A percentile compares a stretch with the other conserved stretches of the same genome.
These are phyloP conservation scores for Rhopalosiphum maidis DNA, from an alignment of 1,140 invertebrate genomes.

Conservation along the genomic window DNA sequence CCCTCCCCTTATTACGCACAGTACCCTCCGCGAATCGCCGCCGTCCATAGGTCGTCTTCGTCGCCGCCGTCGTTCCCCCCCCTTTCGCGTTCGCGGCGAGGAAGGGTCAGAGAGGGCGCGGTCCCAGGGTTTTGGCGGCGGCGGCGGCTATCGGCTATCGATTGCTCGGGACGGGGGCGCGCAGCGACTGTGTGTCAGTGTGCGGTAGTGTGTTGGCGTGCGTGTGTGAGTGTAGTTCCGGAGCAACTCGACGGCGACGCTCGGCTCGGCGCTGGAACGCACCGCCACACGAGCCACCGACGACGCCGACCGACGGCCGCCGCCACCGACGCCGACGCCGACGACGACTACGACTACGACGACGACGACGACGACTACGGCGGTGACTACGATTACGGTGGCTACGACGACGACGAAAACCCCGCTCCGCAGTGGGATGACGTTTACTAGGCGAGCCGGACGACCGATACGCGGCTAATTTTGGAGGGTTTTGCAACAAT, in stretches of 20 bases:
- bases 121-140: slow-evolving; percentile 51
- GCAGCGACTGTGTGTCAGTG: slow-evolving; percentile 5
- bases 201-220: not conserved
- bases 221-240: slow-evolving; percentile 44
- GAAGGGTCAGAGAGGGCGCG: slow-evolving; percentile 50
- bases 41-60: not conserved
- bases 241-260: slow-evolving; percentile 56
- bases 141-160: slow-evolving; percentile 54
- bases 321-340: slow-evolving; percentile 3
- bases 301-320: slow-evolving; percentile 54
- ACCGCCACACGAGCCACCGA: slow-evolving; percentile 27
- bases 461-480: slow-evolving; percentile 40
- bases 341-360: slow-evolving; percentile 19
- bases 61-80: not conserved
- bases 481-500: slow-evolving; percentile 32
- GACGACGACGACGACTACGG: not conserved
- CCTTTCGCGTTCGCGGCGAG: not conserved
- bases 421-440: slow-evolving; percentile 45
- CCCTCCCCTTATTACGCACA: too few relatives aligned
- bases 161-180: slow-evolving; percentile 22
- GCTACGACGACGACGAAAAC: not conserved
- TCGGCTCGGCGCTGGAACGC: slow-evolving; percentile 46
- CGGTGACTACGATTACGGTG: too few relatives aligned
- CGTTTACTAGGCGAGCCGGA: slow-evolving; percentile 46
- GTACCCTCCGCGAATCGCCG: not conserved